Conservation (phyloP, 1,140 invertebrate species). For the Pogonomyrmex barbatus region DNA sequence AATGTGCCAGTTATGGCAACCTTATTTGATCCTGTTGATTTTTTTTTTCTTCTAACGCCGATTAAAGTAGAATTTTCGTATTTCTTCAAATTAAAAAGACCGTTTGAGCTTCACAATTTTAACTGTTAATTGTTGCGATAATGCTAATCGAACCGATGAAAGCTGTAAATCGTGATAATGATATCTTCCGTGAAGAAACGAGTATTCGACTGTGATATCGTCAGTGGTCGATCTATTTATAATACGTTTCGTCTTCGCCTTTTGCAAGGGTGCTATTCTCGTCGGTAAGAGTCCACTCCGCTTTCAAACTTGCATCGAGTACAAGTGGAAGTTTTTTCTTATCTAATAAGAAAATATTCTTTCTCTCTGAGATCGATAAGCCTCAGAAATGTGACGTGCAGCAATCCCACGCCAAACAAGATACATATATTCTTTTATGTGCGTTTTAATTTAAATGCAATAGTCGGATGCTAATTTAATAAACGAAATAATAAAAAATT, state of each 20-base stretch:
- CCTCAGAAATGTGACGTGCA: neutral
- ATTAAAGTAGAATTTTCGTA: neutral
- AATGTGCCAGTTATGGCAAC: neutral
- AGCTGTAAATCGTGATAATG: conserved; percentile 11
- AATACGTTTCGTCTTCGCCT: conserved; percentile 62
- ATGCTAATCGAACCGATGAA: neutral
- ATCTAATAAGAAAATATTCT: conserved; percentile 10
- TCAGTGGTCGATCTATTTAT: conserved; percentile 70
- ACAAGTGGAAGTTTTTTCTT: conserved; percentile 60
- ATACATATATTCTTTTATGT: neutral
- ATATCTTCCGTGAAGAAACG: conserved; percentile 39
- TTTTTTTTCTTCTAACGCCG: neutral
- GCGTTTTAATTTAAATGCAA: neutral
- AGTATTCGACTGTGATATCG: conserved; percentile 65
- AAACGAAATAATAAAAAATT: neutral
- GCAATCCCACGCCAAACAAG: neutral
- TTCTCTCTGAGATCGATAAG: neutral
- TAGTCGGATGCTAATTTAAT: neutral
- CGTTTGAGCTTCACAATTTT: neutral
- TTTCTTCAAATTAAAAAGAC: neutral
- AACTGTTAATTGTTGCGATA: neutral
- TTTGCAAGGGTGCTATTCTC: conserved; percentile 72
- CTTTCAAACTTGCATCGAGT: conserved; percentile 58
- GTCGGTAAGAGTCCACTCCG: conserved; percentile 65
- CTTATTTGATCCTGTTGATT: neutral